These are phyloP conservation scores for Hyles vespertilio DNA, from an alignment of 1,140 invertebrate species.

Conservation along the genomic window DNA sequence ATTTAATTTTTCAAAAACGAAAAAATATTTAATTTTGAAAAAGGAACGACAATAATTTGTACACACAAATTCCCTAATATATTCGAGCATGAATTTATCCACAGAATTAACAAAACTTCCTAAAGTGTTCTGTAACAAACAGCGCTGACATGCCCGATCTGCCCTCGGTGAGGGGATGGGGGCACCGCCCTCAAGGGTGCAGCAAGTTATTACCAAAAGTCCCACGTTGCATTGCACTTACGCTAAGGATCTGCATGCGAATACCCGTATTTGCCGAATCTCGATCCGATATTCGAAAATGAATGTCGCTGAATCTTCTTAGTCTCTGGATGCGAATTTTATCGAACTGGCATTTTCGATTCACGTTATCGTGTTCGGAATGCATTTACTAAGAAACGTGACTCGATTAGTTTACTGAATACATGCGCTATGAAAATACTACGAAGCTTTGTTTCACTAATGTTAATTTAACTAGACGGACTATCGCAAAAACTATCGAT, in stretches of 20 bases:
- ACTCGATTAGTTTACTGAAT: conserved; percentile 20
- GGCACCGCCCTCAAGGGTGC: conserved; percentile 13
- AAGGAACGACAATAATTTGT: no score
- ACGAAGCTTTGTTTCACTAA: no score
- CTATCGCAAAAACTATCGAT: no score
- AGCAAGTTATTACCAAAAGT: conserved; percentile 21
- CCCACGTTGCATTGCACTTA: conserved; percentile 29
- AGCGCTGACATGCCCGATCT: conserved; percentile 7
- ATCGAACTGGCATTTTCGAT: conserved; percentile 26
- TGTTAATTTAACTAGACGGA: no score
- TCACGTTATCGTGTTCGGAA: conserved; percentile 25
- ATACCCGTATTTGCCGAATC: conserved; percentile 41
- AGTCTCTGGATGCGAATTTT: conserved; percentile 32
- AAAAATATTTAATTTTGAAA: not conserved
- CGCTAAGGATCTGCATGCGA: conserved; percentile 35
- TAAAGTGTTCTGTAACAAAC: conserved; percentile 25
- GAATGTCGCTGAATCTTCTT: conserved; percentile 27
- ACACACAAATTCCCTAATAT: not conserved
- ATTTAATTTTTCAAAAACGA: no score
- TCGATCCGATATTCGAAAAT: conserved; percentile 32
- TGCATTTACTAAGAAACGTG: conserved; percentile 32
- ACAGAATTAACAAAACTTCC: conserved; percentile 26
- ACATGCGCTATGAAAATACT: conserved; percentile 1
- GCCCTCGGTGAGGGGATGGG: conserved; percentile 8
- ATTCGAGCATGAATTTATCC: conserved; percentile 12